Evolutionary conservation across 2,797 vertebrate genomes (phyloP), one percentile per base, ranked within the genome.

Genomic region (Chelon labrosus): DNA sequence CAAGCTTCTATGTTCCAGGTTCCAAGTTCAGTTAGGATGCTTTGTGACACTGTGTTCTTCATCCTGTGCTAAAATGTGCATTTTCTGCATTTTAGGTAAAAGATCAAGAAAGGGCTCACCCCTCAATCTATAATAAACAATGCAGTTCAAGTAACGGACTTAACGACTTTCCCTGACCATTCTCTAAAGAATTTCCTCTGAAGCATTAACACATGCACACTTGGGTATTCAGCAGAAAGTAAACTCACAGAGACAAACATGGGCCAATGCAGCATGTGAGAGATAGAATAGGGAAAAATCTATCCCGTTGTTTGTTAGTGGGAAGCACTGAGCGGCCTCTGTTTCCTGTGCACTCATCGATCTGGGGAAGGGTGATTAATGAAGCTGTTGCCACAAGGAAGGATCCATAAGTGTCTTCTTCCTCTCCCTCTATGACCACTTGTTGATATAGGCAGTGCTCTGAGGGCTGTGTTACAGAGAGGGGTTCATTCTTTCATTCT

Each of bases 281-380:
- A 70, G 62, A 54, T 70, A 20, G 47, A 75, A 86, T 22, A 35
- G 17, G 52, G 55, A 76, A 82, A 68, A 83, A 86, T 88, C 65
- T 73, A 87, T 86, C 62, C 57, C 77, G 60, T 65, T 86, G 73
- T 83, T 74, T 86, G 60, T 74, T 73, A 54, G 68, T 62, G 60
- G 68, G 50, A 74, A 63, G 75, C 56, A 65, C 77, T 56, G 52
- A 68, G 60, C 69, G 51, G 81, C 66, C 51, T 8, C 39, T n/a
- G 67, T 77, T 86, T 91, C 86, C 85, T 88, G 67, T 75, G 66
- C 67, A 77, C 47, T 25, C 64, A 91, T 93, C 42, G 87, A 92
- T 88, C 5, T 49, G 35, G 16, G 17, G 57, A 5, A 31, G 38
- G 7, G 60, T 88, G 88, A 92, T 89, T 89, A 92, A 91, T 91